phyloP scores from a whole-genome alignment of 2,888 invertebrate genomes.

The Dimorphilus gyrociliatus region DNA sequence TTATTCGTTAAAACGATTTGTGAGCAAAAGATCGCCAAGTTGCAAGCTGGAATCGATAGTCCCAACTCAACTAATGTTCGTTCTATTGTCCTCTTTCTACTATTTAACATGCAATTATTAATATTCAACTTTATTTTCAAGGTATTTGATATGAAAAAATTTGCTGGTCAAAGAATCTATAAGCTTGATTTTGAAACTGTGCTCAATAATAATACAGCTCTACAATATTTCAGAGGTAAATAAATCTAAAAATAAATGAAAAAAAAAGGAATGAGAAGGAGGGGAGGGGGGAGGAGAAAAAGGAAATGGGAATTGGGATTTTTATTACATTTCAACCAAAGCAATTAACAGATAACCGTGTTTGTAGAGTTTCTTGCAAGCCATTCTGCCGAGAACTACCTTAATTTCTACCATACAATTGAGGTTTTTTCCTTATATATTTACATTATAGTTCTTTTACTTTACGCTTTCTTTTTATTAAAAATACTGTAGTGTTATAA shows the following conservation, averaged over 20 bases:
- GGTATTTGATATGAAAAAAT: constrained; percentile 12
- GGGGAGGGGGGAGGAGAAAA: too few species aligned
- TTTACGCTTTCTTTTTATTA: background rate
- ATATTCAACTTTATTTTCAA: constrained; percentile 19
- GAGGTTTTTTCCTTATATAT: constrained; percentile 41
- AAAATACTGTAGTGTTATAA: constrained; percentile 37
- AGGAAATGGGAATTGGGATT: too few species aligned
- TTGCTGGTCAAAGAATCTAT: constrained; percentile 36
- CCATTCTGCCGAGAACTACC: constrained; percentile 52
- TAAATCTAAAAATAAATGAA: constrained; percentile 1
- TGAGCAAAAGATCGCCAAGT: constrained; percentile 45
- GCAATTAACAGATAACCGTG: too few species aligned
- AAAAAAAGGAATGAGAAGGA: too few species aligned
- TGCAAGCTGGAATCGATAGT: constrained; percentile 41
- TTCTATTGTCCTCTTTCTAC: too few species aligned
- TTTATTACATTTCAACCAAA: too few species aligned
- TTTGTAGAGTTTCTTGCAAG: constrained; percentile 50
- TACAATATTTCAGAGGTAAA: constrained; percentile 48
- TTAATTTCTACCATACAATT: constrained; percentile 61
- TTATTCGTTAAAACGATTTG: constrained; percentile 60
- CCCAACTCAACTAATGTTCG: too few species aligned
- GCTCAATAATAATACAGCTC: constrained; percentile 56
- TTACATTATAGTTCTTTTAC: background rate
- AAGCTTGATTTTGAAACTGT: constrained; percentile 54
- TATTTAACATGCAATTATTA: too few species aligned